These are phyloP conservation scores for Drosophila austrosaltans DNA, from an alignment of 2,888 invertebrate genomes.

Conservation along the genomic window DNA sequence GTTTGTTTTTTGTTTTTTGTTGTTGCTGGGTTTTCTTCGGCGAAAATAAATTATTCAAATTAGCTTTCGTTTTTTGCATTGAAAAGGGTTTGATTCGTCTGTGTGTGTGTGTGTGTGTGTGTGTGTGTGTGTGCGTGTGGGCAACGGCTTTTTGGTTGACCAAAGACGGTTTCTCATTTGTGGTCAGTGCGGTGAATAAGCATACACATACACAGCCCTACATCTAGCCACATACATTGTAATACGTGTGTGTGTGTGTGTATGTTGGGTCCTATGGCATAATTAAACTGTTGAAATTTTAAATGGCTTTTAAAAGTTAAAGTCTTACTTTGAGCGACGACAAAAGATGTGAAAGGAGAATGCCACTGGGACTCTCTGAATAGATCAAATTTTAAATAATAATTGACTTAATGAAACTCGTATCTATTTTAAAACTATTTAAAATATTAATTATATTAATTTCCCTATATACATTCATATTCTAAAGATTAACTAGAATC, in stretches of 20 bases:
- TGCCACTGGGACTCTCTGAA: neutral
- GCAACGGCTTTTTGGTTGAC: conserved; percentile 46
- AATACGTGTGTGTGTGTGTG: conserved; percentile 8
- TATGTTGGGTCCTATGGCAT: conserved; percentile 18
- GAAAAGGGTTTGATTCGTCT: conserved; percentile 60
- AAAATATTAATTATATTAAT: too few relatives aligned
- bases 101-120: conserved; percentile 1
- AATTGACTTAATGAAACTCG: neutral
- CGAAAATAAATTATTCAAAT: conserved; percentile 64
- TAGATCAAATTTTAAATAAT: neutral
- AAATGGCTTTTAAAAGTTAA: conserved; percentile 30
- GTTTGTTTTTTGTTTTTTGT: conserved; percentile 17
- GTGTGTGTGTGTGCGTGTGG: conserved; percentile 6
- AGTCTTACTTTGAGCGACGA: conserved; percentile 3
- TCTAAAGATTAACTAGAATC: neutral
- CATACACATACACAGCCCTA: neutral
- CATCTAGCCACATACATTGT: neutral
- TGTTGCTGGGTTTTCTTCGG: conserved; percentile 19
- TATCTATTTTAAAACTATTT: neutral
- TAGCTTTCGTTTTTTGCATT: conserved; percentile 52
- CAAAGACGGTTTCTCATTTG: conserved; percentile 54
- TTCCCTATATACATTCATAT: too few relatives aligned
- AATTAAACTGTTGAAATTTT: conserved; percentile 42
- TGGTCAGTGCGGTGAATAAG: conserved; percentile 33
- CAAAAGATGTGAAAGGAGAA: neutral